phyloP scores from a whole-genome alignment of 2,113 vertebrate genomes.

The Neopipo cinnamomea region DNA sequence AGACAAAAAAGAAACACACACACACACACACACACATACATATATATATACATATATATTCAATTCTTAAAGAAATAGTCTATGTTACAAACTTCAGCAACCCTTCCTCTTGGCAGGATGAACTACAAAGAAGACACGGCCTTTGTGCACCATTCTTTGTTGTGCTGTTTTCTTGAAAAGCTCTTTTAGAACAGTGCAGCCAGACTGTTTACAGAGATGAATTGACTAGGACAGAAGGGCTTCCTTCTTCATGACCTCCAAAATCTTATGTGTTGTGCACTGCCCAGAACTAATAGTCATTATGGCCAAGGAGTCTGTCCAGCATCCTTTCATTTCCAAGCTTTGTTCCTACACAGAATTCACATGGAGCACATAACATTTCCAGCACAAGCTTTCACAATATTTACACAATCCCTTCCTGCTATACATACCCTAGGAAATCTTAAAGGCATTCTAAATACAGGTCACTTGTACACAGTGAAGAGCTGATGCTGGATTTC shows the following conservation, averaged over 20 bases:
- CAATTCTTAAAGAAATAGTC: background rate
- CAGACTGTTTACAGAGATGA: background rate
- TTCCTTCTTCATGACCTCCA: background rate
- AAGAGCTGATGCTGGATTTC: constrained; percentile 6
- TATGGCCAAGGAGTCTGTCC: background rate
- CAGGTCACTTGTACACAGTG: background rate
- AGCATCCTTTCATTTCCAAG: background rate
- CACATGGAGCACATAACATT: background rate
- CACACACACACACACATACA: background rate
- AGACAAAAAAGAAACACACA: background rate
- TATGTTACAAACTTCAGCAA: background rate
- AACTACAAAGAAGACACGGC: background rate
- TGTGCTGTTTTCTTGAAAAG: background rate
- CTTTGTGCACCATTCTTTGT: background rate
- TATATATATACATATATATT: background rate
- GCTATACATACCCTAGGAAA: background rate
- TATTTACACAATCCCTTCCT: background rate
- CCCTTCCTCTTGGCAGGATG: background rate
- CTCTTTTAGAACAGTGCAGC: background rate
- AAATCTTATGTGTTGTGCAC: background rate
- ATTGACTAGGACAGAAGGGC: background rate
- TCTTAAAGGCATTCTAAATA: background rate
- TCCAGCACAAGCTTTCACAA: background rate
- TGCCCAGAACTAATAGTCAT: background rate
- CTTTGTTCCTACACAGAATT: background rate